Conservation (phyloP, 2,888 invertebrate genomes). For the Acheta domesticus region DNA sequence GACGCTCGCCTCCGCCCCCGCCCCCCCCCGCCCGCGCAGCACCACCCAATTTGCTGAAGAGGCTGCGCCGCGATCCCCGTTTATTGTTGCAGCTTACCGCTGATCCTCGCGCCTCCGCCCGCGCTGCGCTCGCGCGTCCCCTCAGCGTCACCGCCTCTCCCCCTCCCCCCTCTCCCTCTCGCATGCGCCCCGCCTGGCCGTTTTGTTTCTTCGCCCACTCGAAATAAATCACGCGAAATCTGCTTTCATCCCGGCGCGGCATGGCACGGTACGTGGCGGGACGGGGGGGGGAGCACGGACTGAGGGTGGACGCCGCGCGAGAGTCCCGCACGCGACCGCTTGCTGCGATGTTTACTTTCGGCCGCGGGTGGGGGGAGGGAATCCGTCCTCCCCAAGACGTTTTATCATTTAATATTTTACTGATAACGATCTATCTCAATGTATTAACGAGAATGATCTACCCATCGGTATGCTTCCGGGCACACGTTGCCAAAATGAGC, state of each 20-base stretch:
- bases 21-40: background rate
- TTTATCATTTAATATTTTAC: no score
- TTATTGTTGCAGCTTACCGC: constrained; percentile 10
- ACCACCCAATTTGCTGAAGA: background rate
- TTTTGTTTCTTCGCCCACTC: background rate
- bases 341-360: no score
- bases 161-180: background rate
- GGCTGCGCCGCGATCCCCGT: background rate
- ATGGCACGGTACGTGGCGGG: background rate
- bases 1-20: background rate
- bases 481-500: no score
- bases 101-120: background rate
- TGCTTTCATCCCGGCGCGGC: background rate
- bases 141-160: background rate
- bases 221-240: background rate
- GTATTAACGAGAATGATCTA: no score
- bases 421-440: no score
- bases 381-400: no score
- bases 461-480: no score
- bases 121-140: background rate
- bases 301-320: background rate
- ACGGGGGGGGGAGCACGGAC: background rate
- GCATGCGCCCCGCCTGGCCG: background rate
- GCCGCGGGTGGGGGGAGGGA: no score
- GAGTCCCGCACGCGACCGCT: no score